A percentile compares a stretch with the other conserved stretches of the same genome.
phyloP scores from a whole-genome alignment of 2,888 invertebrate species.

The Strigamia transsilvanica region DNA sequence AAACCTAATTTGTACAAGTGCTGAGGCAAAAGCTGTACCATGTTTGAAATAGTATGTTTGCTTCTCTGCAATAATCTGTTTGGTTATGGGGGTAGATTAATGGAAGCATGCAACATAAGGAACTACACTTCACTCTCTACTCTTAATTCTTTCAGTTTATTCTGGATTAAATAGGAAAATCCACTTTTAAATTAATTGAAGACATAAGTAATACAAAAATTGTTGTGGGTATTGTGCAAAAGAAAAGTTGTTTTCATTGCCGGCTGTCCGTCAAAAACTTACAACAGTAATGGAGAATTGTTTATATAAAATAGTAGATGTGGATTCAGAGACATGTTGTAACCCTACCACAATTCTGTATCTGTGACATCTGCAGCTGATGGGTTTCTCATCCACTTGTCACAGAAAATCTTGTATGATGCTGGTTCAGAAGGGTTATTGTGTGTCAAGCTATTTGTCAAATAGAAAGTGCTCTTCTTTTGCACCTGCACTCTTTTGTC shows the following conservation, averaged over 20 bases:
- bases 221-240: background rate
- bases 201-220: too few species aligned
- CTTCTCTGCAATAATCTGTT: background rate
- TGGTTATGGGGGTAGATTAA: background rate
- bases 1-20: background rate
- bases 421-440: conserved; percentile 3
- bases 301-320: background rate
- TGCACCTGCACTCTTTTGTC: background rate
- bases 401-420: conserved; percentile 3
- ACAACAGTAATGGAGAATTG: background rate
- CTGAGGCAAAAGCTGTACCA: background rate
- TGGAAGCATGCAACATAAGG: background rate
- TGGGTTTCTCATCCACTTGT: background rate
- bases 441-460: background rate
- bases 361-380: background rate
- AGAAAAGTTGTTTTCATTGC: background rate
- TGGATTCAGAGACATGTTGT: background rate
- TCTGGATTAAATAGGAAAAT: too few species aligned
- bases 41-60: background rate
- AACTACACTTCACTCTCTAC: background rate
- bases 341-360: background rate
- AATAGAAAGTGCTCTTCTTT: background rate
- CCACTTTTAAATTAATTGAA: too few species aligned
- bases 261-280: background rate
- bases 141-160: background rate